Conservation (phyloP, 2,113 vertebrate genomes). For the Galbula dea region DNA sequence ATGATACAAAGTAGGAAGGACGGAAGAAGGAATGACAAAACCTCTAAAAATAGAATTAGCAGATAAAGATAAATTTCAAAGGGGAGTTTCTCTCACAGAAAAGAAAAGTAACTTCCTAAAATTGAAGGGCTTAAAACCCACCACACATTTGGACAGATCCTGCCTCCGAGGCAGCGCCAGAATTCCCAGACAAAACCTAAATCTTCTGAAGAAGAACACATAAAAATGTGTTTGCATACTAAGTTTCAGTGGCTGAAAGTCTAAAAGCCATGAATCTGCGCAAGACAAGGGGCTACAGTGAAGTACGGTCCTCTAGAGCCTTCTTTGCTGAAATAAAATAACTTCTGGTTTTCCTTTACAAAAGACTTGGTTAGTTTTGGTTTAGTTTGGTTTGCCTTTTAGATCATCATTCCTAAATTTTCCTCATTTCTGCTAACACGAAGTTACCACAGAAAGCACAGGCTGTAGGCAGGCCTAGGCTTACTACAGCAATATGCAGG, state of each 20-base stretch:
- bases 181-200: not conserved
- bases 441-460: not conserved
- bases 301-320: not conserved
- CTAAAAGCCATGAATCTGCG: not conserved
- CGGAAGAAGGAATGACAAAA: not conserved
- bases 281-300: not conserved
- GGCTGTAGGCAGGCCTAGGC: not conserved
- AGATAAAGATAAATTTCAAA: not conserved
- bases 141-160: not conserved
- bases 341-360: not conserved
- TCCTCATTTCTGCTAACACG: not conserved
- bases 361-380: not conserved
- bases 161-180: not conserved
- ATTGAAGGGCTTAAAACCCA: not conserved
- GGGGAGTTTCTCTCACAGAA: not conserved
- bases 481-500: not conserved
- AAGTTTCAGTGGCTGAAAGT: not conserved
- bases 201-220: fast-evolving
- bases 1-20: not conserved
- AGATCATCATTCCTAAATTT: not conserved
- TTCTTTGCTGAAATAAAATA: not conserved
- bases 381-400: not conserved
- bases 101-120: not conserved
- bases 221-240: not conserved
- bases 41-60: not conserved